A percentile compares a stretch with the other conserved stretches of the same genome.
Evolutionary conservation across 1,140 invertebrate species (phyloP).

Genomic region (Trachymyrmex septentrionalis): DNA sequence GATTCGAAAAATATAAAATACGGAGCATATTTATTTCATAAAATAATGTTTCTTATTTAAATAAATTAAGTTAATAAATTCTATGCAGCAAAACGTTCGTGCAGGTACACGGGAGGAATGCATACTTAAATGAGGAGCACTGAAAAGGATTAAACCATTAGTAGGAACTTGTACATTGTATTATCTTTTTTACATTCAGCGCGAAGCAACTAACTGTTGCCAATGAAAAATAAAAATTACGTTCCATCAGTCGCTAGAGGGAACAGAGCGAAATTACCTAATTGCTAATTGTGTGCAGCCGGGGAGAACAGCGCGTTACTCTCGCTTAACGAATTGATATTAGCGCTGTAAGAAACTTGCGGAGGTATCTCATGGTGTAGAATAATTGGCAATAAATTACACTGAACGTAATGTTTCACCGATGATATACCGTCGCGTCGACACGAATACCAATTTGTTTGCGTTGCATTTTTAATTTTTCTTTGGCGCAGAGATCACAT

Average conservation of each 20-base stretch:
- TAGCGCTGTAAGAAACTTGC: constrained; percentile 40
- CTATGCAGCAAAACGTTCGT: neutral
- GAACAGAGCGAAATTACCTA: constrained; percentile 22
- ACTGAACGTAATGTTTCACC: constrained; percentile 1
- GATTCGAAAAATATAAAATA: neutral
- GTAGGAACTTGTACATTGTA: constrained; percentile 1
- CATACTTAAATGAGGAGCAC: constrained; percentile 15
- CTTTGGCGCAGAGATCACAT: constrained; percentile 17
- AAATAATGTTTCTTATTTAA: constrained; percentile 5
- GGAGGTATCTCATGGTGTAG: constrained; percentile 22
- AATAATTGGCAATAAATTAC: constrained; percentile 60
- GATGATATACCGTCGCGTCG: constrained; percentile 22
- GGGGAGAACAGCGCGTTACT: constrained; percentile 38
- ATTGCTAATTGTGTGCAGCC: constrained; percentile 56
- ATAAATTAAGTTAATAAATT: constrained; percentile 5
- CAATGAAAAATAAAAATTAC: constrained; percentile 46
- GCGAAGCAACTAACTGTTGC: constrained; percentile 24
- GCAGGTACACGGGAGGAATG: constrained; percentile 5
- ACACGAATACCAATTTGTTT: constrained; percentile 44
- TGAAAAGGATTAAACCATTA: constrained; percentile 46
- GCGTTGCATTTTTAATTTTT: constrained; percentile 53
- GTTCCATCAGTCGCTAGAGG: constrained; percentile 9
- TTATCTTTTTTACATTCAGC: constrained; percentile 10
- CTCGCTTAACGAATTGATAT: constrained; percentile 57
- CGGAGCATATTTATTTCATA: neutral